A percentile compares a stretch with the other conserved stretches of the same genome.
Conservation (phyloP, 2,797 vertebrate genomes). For the Melanotaenia nigrans region DNA sequence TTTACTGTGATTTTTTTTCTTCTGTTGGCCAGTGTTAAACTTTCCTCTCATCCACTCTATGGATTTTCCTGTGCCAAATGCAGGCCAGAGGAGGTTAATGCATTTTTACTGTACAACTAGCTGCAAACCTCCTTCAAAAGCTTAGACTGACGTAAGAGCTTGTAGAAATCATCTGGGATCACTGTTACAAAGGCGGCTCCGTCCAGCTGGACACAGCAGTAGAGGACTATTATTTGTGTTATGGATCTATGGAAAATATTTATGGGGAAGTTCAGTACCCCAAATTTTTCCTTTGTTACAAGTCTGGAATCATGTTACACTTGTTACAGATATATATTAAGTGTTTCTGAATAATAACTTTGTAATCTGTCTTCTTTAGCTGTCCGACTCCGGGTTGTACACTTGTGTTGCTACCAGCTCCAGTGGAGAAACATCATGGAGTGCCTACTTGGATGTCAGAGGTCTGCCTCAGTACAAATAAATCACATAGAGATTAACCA, state of each 20-base stretch:
- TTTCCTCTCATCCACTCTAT: constrained; percentile 71
- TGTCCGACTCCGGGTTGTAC: constrained; percentile 91
- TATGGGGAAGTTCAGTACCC: constrained; percentile 4
- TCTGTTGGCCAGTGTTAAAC: constrained; percentile 62
- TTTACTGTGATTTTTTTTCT: constrained; percentile 76
- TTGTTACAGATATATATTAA: not conserved
- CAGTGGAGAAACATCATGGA: constrained; percentile 95
- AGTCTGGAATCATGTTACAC: not conserved
- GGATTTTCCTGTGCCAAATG: constrained; percentile 77
- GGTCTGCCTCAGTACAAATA: constrained; percentile 76
- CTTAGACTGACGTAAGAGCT: constrained; percentile 68
- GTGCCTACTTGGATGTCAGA: constrained; percentile 91
- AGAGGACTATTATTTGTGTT: constrained; percentile 33
- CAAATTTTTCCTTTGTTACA: not conserved
- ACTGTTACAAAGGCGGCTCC: constrained; percentile 57
- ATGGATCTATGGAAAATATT: constrained; percentile 27
- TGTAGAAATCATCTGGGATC: constrained; percentile 68
- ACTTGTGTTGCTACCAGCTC: constrained; percentile 95
- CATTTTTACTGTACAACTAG: constrained; percentile 87
- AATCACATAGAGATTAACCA: constrained; percentile 14
- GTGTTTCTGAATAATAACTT: constrained; percentile 5
- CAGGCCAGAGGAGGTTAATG: constrained; percentile 91
- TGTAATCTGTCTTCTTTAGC: constrained; percentile 70
- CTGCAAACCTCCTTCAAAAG: constrained; percentile 66
- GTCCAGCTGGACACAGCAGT: constrained; percentile 36